Conservation (phyloP, 1,140 invertebrate genomes). For the Episyrphus balteatus region DNA sequence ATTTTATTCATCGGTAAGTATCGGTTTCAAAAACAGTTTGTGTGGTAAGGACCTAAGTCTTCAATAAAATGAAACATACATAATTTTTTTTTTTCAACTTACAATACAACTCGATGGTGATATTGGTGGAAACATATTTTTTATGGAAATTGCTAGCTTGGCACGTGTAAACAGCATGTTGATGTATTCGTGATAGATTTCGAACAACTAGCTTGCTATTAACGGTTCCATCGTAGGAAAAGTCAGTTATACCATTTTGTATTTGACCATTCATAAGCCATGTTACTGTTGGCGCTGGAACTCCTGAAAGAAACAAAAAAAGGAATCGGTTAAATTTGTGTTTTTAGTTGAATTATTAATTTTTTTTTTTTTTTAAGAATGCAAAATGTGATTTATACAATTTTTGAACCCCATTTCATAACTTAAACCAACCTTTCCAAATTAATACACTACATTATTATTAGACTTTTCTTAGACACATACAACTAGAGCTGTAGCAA, state of each 20-base stretch:
- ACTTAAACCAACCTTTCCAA: too few species aligned
- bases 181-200: slow-evolving; percentile 54
- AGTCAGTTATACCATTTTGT: slow-evolving; percentile 40
- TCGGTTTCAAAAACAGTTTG: too few species aligned
- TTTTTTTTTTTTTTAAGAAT: background rate
- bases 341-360: background rate
- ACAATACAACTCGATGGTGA: slow-evolving; percentile 62
- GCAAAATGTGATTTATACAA: too few species aligned
- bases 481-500: too few species aligned
- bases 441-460: too few species aligned
- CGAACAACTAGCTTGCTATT: slow-evolving; percentile 42
- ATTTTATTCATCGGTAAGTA: too few species aligned
- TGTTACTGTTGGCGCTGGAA: slow-evolving; percentile 66
- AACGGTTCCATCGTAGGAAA: slow-evolving; percentile 32
- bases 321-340: background rate
- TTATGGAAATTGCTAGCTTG: slow-evolving; percentile 68
- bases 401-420: too few species aligned
- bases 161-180: slow-evolving; percentile 70
- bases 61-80: too few species aligned
- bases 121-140: slow-evolving; percentile 51
- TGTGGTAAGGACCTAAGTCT: too few species aligned
- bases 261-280: slow-evolving; percentile 74
- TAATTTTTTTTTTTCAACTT: too few species aligned
- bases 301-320: slow-evolving; percentile 47
- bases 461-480: too few species aligned